Conservation (phyloP, 2,113 vertebrate species). For the Dolichotis patagonum region DNA sequence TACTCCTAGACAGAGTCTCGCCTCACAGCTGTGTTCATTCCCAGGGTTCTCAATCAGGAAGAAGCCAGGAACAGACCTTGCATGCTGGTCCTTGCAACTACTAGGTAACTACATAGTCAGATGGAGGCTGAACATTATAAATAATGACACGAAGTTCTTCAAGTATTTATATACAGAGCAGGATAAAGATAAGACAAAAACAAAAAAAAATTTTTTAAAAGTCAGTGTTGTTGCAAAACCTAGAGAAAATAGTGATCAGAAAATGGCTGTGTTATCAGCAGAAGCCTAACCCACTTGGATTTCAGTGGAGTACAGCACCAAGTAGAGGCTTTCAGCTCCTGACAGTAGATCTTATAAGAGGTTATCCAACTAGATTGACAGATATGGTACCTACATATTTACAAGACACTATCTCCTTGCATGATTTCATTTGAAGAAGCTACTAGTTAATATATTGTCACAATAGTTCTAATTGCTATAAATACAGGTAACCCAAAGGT, state of each 20-base stretch:
- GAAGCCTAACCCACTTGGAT: constrained; percentile 90
- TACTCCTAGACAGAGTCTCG: constrained; percentile 91
- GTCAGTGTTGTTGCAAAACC: constrained; percentile 91
- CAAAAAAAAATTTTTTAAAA: constrained; percentile 78
- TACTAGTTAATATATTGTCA: constrained; percentile 92
- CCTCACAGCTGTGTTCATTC: constrained; percentile 91
- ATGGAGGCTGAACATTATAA: constrained; percentile 91
- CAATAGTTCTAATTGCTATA: constrained; percentile 90
- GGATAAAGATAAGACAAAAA: constrained; percentile 90
- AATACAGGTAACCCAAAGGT: constrained; percentile 79
- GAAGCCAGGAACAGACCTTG: constrained; percentile 86
- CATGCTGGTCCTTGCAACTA: constrained; percentile 91
- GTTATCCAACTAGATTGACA: constrained; percentile 91
- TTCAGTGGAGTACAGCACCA: constrained; percentile 91
- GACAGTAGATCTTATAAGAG: constrained; percentile 92
- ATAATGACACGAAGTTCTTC: constrained; percentile 90
- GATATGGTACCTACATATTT: constrained; percentile 93
- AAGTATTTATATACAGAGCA: constrained; percentile 90
- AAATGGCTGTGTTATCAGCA: no score
- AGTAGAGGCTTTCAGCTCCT: constrained; percentile 94
- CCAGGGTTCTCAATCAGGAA: constrained; percentile 89
- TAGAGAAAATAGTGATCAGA: constrained; percentile 90
- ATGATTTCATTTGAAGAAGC: constrained; percentile 92
- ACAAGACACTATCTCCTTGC: constrained; percentile 89
- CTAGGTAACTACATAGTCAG: constrained; percentile 91